Evolutionary conservation across 2,888 invertebrate species (phyloP).

Genomic region (Rhopalosiphum nymphaeae): DNA sequence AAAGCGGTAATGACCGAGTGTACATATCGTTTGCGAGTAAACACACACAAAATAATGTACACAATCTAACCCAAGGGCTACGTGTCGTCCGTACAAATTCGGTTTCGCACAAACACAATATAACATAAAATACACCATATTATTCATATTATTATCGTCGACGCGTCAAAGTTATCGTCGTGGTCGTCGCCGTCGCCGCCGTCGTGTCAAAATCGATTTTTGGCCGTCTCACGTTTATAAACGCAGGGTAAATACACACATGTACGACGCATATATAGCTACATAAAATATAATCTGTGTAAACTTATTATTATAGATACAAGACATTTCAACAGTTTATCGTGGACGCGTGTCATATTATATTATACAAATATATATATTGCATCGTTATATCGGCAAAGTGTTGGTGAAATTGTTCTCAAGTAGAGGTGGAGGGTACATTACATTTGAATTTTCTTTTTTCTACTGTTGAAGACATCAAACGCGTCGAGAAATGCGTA

Average conservation of each 20-base stretch:
- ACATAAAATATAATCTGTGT: neutral
- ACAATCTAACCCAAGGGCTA: neutral
- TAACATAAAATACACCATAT: neutral
- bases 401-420: neutral
- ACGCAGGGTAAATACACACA: neutral
- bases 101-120: neutral
- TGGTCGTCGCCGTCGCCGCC: neutral
- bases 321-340: neutral
- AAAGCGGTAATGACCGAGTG: conserved; percentile 5
- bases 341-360: neutral
- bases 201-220: conserved; percentile 1
- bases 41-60: neutral
- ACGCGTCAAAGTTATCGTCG: neutral
- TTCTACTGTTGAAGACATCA: neutral
- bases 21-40: neutral
- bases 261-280: neutral
- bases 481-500: neutral
- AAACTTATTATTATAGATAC: neutral
- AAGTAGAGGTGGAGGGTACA: neutral
- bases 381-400: neutral
- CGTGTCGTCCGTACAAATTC: neutral
- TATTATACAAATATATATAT: neutral
- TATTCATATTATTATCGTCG: neutral
- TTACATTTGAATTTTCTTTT: neutral
- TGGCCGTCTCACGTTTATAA: neutral